Evolutionary conservation across 2,113 vertebrate genomes (phyloP), one percentile per base, ranked within the genome.

Genomic region (Archocentrus centrarchus): DNA sequence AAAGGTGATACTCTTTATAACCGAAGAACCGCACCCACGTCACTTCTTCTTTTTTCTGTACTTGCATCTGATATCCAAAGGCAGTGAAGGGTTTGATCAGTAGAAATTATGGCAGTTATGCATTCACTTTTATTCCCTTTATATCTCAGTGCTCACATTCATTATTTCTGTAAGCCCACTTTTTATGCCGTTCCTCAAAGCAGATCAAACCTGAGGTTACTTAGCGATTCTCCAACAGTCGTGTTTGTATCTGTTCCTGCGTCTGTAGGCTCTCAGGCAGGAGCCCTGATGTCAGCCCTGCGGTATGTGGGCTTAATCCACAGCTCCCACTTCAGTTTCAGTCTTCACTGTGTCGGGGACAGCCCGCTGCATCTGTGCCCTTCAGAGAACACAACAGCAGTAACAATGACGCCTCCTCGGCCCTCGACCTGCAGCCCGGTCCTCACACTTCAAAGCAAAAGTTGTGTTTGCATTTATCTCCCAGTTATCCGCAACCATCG

Each of bases 401-500:
- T 39, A 86, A 89, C 87, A 84, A 62, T 73, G 78, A 44, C 0
- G 53, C 83, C 64, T 73, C 87, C 81, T 68, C 44, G 11, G 47
- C 22, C 47, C 66, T 53, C 50, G 81, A 92, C 86, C 90, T 92
- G 86, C 70, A 88, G 86, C 84, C 82, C 5, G 79, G 89, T 75
- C 75, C 64, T 64, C 20, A 11, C 37, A 85, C 84, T 89, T 91
- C 83, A 93, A 95, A 93, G 90, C 30, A 2, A 84, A 83, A 61
- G 30, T n/a, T 86, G 39, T 91, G 88, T 87, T 91, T 91, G 87
- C 87, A 84, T 90, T 92, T 78, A 90, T 93, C 84, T 87, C 55
- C n/a, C 60, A n/a, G 84, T 39, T 90, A 94, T 93, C 91, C 79
- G 83, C 77, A 85, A 86, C 83, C 81, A 76, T 89, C 89, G 64